Base-by-base conservation (phyloP, 2,113 vertebrate genomes). In the Nymphicus hollandicus region DNA sequence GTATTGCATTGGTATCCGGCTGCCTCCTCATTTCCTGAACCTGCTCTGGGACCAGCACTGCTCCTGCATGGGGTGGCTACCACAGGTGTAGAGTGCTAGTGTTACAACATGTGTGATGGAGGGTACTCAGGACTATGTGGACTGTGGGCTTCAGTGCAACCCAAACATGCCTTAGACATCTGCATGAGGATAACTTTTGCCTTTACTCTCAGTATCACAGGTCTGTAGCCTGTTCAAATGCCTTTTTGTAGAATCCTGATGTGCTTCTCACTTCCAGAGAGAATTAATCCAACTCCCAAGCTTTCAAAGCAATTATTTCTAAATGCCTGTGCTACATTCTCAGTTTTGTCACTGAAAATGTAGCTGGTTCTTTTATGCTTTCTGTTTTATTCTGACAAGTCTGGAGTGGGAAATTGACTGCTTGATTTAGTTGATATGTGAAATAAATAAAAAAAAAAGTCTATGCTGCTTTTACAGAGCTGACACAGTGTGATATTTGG, bases 51-150 rank as follows among this genome's bases (percentile, higher is more conserved):
- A 24, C 52, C 58, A 87, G 29, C 29, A 37, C 23, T 35, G 39
- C 5, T 85, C 29, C 52, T 50, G n/a, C 4, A 3, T 4, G 35
- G 25, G 4, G 13, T 87, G 37, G 16, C 23, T 94, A 29, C 63
- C 2, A 0, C 15, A 17, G 6, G 12, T 28, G 39, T 33, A 61
- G 47, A 35, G 46, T 31, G 43, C 46, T 71, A 35, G 12, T 1
- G 1, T 13, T 47, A 46, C 5, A 8, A 7, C 0, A 0, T 5
- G n/a, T 29, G 44, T 33, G 53, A 65, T 29, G 24, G 18, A 39
- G 25, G 61, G 6, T 13, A 12, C 64, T 61, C 49, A 72, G 63
- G 31, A 37, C 19, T 56, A 0, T 0, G 1, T 31, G 39, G 25
- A 28, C 64, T 56, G 27, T 39, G n/a, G 35, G 12, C 25, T 74